Percentiles rank a stretch among this genome's conserved stretches.
These are phyloP conservation scores for Dynastes hyllus DNA, from an alignment of 2,888 invertebrate species.

Conservation along the genomic window DNA sequence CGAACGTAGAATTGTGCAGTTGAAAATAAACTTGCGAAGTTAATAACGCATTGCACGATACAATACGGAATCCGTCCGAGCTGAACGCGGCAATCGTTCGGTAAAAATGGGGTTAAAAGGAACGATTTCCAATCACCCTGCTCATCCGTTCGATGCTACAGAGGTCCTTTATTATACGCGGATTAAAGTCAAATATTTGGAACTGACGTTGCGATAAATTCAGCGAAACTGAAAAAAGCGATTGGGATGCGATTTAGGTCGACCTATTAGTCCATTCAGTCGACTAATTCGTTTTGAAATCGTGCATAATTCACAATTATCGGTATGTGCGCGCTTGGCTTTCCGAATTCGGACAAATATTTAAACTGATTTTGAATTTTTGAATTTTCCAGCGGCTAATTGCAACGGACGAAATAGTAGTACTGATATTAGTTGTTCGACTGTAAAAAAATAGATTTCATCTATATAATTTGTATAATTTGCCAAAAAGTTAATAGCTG, in stretches of 20 bases:
- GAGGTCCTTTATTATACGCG: constrained; percentile 45
- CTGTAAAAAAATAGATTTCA: constrained; percentile 2
- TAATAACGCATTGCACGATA: constrained; percentile 30
- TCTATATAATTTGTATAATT: not conserved
- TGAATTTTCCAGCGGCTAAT: not conserved
- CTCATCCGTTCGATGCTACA: constrained; percentile 35
- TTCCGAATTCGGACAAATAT: not conserved
- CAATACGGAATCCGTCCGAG: constrained; percentile 4
- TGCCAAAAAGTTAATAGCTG: not conserved
- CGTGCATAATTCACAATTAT: constrained; percentile 54
- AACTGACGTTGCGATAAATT: constrained; percentile 55
- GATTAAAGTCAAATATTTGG: constrained; percentile 52
- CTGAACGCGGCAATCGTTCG: constrained; percentile 16
- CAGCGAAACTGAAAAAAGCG: constrained; percentile 47
- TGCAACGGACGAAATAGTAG: not conserved
- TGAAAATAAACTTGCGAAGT: constrained; percentile 20
- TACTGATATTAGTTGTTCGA: not conserved
- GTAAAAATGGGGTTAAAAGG: constrained; percentile 35
- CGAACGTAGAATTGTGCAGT: not conserved
- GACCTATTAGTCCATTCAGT: constrained; percentile 51
- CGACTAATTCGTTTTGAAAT: constrained; percentile 53
- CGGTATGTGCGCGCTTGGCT: not conserved
- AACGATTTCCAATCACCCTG: constrained; percentile 37
- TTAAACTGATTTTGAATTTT: constrained; percentile 11
- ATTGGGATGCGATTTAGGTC: constrained; percentile 50